These are phyloP conservation scores for Metridium senile DNA, from an alignment of 92 coral and sea anemone species.

Conservation along the genomic window DNA sequence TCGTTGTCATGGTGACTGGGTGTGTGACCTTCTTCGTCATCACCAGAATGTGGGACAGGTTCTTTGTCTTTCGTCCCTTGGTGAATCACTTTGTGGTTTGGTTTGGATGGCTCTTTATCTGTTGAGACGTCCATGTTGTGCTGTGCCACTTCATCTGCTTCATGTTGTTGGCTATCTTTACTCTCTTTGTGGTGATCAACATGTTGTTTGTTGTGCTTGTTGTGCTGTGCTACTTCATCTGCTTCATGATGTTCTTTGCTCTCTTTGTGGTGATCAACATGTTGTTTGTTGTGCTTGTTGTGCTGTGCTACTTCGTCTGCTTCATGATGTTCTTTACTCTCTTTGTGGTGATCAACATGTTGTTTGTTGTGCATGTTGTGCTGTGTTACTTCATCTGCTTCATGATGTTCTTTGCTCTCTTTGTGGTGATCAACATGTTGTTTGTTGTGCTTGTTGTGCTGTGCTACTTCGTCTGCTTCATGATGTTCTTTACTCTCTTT, in stretches of 20 bases:
- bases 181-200: not conserved
- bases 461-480: constrained; percentile 8
- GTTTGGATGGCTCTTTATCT: not conserved
- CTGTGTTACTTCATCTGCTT: not conserved
- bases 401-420: no score
- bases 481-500: not conserved
- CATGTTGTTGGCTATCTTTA: not conserved
- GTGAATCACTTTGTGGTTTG: not conserved
- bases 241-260: not conserved
- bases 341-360: not conserved
- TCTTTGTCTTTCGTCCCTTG: not conserved
- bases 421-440: not conserved
- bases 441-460: not conserved
- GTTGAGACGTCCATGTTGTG: not conserved
- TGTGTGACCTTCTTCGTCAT: not conserved
- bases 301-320: constrained; percentile 5
- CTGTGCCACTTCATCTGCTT: constrained; percentile 7
- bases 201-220: no score
- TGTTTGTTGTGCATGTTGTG: not conserved
- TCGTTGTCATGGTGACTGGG: not conserved
- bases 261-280: not conserved
- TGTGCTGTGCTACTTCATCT: not conserved
- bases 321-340: constrained; percentile 2
- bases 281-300: not conserved
- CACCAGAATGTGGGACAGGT: constrained; percentile 4